Evolutionary conservation across 2,888 invertebrate species (phyloP).

Genomic region (Stenurella melanura): DNA sequence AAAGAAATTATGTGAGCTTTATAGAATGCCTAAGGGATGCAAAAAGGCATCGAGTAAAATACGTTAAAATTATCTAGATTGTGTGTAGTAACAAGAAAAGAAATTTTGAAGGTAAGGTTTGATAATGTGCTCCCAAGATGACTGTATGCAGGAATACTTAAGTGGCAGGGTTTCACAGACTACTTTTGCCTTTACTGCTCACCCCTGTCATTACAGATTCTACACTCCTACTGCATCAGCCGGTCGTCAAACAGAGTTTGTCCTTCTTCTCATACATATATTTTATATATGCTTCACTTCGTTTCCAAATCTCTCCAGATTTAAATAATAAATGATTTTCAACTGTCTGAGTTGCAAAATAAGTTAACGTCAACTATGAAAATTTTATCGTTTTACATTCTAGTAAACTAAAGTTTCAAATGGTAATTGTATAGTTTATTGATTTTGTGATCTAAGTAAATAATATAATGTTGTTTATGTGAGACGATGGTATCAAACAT

Average conservation of each 20-base stretch:
- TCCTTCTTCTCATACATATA: slow-evolving; percentile 9
- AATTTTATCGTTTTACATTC: slow-evolving; percentile 6
- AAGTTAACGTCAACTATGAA: slow-evolving; percentile 41
- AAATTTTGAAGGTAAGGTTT: slow-evolving; percentile 32
- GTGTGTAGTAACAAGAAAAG: slow-evolving; percentile 16
- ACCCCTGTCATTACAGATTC: slow-evolving; percentile 55
- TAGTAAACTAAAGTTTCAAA: background rate
- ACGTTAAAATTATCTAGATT: slow-evolving; percentile 15
- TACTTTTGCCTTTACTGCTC: slow-evolving; percentile 45
- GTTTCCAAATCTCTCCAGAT: slow-evolving; percentile 51
- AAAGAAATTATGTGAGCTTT: too few relatives aligned
- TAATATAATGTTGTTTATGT: background rate
- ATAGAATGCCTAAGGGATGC: background rate
- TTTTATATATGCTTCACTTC: slow-evolving; percentile 27
- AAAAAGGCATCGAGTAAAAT: background rate
- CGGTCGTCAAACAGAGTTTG: slow-evolving; percentile 53
- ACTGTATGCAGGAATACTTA: slow-evolving; percentile 47
- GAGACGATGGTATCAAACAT: background rate
- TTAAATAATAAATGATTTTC: slow-evolving; percentile 59
- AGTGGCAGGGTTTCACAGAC: slow-evolving; percentile 50
- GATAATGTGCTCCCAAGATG: slow-evolving; percentile 44
- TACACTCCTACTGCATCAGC: slow-evolving; percentile 55
- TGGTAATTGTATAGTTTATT: too few relatives aligned
- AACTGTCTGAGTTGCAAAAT: slow-evolving; percentile 55
- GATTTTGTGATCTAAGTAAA: background rate